Base-by-base conservation (phyloP, 35 echinoderm and acorn worm genomes). In the Ptychodera flava region DNA sequence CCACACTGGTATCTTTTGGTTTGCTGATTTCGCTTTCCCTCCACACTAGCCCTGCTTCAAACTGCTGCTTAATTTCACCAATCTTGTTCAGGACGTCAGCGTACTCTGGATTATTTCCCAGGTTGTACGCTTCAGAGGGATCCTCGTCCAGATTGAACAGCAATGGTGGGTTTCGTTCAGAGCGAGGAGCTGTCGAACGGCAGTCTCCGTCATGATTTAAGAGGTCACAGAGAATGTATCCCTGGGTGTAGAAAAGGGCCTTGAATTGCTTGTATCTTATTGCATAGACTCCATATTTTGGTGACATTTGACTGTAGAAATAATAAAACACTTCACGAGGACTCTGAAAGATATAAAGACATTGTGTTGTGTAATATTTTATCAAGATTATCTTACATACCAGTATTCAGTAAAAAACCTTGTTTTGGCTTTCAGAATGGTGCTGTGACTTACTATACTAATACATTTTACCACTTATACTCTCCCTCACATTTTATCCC, bases 251-350 rank as follows among this genome's bases (percentile, higher is more conserved):
- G 81, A 81, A 98, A 82, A 94, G 95, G n/a, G 92, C 95, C 79
- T 98, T 98, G 90, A 92, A 98, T 28, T 98, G 95, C 85, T 92
- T 89, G 85, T 98, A 92, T 33, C 95, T 35, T 10, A 98, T 88
- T 34, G 95, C 95, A 83, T 90, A 98, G 33, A 98, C 81, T 15
- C 92, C 92, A 78, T 78, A 30, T 34, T 37, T 81, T 83, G 95
- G 92, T 31, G 87, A 33, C 1, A 87, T 38, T 22, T 89, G 81
- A 15, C 76, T 85, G 79, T 80, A 85, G 83, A 92, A 94, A 78
- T 98, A 98, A 75, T 90, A 92, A 35, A 98, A 94, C 30, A 87
- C 85, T 28, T 98, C 90, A 36, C 92, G 84, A 38, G 83, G 77
- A 85, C 95, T 91, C 95, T 98, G 92, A 78, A 15, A 30, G n/a